Evolutionary conservation across 64 coral and sea anemone genomes (phyloP).

Genomic region (Porites australiensis): DNA sequence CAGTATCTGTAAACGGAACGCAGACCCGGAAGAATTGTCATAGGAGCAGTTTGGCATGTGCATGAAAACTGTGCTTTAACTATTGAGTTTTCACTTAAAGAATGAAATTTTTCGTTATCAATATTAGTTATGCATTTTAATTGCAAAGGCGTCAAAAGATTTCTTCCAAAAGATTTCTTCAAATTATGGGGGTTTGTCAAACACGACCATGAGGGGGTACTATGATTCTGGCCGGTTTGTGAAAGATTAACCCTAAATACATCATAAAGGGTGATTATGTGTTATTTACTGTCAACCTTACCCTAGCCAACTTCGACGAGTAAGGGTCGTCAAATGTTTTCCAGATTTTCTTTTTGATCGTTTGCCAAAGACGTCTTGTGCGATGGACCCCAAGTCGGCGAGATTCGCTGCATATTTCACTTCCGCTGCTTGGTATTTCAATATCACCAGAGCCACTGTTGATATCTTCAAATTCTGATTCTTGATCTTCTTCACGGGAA

Average conservation of each 20-base stretch:
- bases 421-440: constrained; percentile 81
- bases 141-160: not conserved
- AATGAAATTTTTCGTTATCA: not conserved
- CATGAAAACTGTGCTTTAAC: too few relatives aligned
- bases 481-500: constrained; percentile 75
- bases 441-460: constrained; percentile 65
- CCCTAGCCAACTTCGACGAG: constrained; percentile 84
- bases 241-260: not conserved
- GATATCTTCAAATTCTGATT: constrained; percentile 51
- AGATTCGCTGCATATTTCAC: constrained; percentile 61
- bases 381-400: constrained; percentile 4
- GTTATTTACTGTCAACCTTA: constrained; percentile 51
- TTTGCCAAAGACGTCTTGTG: constrained; percentile 51
- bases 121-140: not conserved
- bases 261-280: not conserved
- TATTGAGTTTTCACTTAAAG: too few relatives aligned
- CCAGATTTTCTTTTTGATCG: constrained; percentile 83
- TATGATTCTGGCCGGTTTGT: not conserved
- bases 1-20: not conserved
- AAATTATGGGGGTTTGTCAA: not conserved
- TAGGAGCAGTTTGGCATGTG: too few relatives aligned
- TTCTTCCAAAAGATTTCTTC: not conserved
- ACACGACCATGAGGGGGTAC: not conserved
- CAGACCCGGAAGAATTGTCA: not conserved
- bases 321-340: constrained; percentile 88